phyloP scores from a whole-genome alignment of 2,113 vertebrate species.

The Heteronetta atricapilla region DNA sequence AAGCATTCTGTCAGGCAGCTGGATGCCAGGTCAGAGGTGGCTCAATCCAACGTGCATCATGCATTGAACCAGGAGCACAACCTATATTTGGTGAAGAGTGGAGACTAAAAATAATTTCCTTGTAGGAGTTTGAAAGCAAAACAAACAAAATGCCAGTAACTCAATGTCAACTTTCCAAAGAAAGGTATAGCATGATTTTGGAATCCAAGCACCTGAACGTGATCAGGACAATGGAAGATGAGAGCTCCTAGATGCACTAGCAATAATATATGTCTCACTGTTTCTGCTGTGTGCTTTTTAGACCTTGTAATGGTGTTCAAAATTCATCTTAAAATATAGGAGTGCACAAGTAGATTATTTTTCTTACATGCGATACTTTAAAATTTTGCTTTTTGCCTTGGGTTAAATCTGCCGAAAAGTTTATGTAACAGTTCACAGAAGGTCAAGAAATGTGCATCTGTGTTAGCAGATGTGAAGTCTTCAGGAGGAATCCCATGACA shows the following conservation, averaged over 20 bases:
- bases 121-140: not conserved
- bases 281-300: not conserved
- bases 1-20: not conserved
- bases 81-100: not conserved
- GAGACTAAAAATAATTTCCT: not conserved
- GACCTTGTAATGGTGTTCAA: not conserved
- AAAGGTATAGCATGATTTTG: not conserved
- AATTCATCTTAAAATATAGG: not conserved
- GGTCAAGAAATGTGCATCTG: constrained; percentile 46
- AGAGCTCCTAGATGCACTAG: not conserved
- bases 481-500: constrained; percentile 57
- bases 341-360: not conserved
- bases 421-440: not conserved
- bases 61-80: not conserved
- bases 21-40: not conserved
- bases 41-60: fast-evolving
- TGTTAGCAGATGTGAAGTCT: constrained; percentile 62
- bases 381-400: not conserved
- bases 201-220: not conserved
- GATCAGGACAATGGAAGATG: not conserved
- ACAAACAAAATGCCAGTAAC: not conserved
- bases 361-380: not conserved
- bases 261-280: not conserved
- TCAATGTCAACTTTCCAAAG: not conserved
- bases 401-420: not conserved